Percentiles rank a stretch among this genome's conserved stretches.
phyloP scores from a whole-genome alignment of 2,113 vertebrate species.

The Isurus oxyrinchus region DNA sequence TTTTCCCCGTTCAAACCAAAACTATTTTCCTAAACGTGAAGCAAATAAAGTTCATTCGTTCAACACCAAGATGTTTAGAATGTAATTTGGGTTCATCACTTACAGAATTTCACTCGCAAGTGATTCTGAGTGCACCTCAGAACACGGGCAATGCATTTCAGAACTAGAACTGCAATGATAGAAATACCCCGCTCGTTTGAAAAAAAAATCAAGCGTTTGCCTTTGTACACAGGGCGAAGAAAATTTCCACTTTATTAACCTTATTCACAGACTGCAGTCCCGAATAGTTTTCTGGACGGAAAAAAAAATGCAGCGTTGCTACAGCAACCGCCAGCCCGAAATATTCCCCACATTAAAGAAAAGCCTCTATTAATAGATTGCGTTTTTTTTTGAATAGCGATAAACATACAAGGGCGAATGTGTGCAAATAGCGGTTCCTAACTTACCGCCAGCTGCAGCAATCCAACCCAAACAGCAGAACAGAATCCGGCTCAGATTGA shows the following conservation, averaged over 20 bases:
- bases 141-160: background rate
- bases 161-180: background rate
- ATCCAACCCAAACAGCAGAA: background rate
- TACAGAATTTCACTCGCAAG: background rate
- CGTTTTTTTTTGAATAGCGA: background rate
- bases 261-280: slow-evolving; percentile 15
- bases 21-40: background rate
- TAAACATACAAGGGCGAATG: background rate
- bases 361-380: slow-evolving; percentile 22
- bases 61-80: background rate
- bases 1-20: background rate
- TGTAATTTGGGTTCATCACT: background rate
- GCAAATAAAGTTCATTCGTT: background rate
- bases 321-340: slow-evolving; percentile 2
- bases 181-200: background rate
- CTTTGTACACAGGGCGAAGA: background rate
- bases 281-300: slow-evolving; percentile 1
- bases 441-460: slow-evolving; percentile 26
- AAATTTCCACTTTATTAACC: background rate
- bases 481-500: slow-evolving; percentile 14
- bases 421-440: background rate
- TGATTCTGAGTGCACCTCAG: background rate
- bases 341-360: slow-evolving; percentile 6
- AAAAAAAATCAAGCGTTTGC: background rate
- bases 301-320: slow-evolving; percentile 20